Evolutionary conservation across 2,888 invertebrate species (phyloP), one percentile per base, ranked within the genome.

Genomic region (Miltochrista miniata): DNA sequence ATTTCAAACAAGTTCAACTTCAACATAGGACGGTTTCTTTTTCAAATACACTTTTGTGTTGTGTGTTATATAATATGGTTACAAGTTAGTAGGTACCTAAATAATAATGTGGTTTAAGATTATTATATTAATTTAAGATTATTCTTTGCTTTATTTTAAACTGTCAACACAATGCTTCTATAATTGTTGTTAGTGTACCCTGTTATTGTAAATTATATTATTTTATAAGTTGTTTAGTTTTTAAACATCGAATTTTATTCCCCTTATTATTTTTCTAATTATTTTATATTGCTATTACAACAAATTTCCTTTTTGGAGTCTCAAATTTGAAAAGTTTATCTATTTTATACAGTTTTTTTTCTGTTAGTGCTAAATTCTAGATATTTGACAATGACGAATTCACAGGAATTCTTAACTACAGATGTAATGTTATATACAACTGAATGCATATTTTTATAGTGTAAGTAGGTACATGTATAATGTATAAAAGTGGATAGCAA

Each of bases 181-280:
- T 63, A 64, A 64, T 67, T 65, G 61, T 68, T 70, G 61, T 70
- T 68, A 65, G 50, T 61, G 61, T 69, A 67, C 35, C 54, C 58
- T 62, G 59, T 71, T 68, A 55, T 40, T 43, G 53, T 56, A 30
- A 49, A 57, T 59, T 51, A 38, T 57, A n/a, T n/a, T n/a, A n/a
- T n/a, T n/a, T 65, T 55, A 38, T 64, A 58, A 47, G 51, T 64
- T 62, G 52, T 64, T 63, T 64, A 60, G 58, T 68, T 72, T n/a
- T 61, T 68, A 68, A 66, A 68, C 71, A 73, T 74, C 73, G 77
- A 79, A 73, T 70, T 66, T 61, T 52, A 24, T 54, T 55, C 54
- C 60, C 56, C 40, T 35, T 39, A 13, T 12, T 4, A 29, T 33
- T 8, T 34, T 3, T 12, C 5, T 7, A 36, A 7, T 35, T 15